phyloP scores from a whole-genome alignment of 2,113 vertebrate species.

The mouse (Mus musculus) region GRCm39 chr6:87711001-87711500 shows the following conservation, averaged over 20 bases:
- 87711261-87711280: conserved; percentile 19
- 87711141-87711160: background rate
- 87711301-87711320: conserved; percentile 78
- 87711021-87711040: background rate
- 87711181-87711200: background rate
- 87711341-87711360: background rate
- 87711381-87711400: background rate
- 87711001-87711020: background rate
- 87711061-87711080: background rate
- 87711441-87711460: background rate
- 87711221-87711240: background rate
- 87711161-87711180: background rate
- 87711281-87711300: conserved; percentile 59
- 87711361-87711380: conserved; percentile 34
- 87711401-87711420: background rate
- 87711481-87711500: accelerated
- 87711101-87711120: background rate
- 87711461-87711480: background rate
- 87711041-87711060: background rate
- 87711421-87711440: too few species aligned
- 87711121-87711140: background rate
- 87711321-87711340: background rate
- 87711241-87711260: background rate
- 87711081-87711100: background rate
- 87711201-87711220: background rate